A percentile compares a stretch with the other conserved stretches of the same genome.
Conservation (phyloP, 2,113 vertebrate species). For the Passer domesticus region DNA sequence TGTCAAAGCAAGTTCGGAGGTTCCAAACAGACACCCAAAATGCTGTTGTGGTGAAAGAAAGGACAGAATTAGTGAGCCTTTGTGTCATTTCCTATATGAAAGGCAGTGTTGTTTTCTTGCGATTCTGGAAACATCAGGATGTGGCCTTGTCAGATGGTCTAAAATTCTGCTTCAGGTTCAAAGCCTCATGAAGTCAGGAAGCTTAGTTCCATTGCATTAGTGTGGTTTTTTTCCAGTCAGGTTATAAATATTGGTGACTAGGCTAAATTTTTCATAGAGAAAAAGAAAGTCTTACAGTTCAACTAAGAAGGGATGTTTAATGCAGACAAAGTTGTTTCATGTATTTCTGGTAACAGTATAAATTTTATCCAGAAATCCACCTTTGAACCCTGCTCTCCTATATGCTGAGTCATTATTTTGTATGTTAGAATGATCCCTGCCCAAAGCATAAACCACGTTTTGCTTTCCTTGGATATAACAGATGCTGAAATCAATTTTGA, state of each 20-base stretch:
- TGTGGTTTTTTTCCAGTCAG: neutral
- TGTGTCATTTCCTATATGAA: neutral
- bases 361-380: neutral
- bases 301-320: neutral
- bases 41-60: neutral
- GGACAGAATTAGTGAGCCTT: neutral
- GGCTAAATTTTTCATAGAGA: neutral
- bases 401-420: neutral
- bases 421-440: neutral
- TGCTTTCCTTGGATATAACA: neutral
- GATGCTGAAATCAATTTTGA: neutral
- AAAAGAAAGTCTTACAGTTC: neutral
- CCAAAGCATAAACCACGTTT: accelerated
- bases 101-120: neutral
- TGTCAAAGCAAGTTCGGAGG: neutral
- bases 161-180: neutral
- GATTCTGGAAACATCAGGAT: neutral
- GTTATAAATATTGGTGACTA: neutral
- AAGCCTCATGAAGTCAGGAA: neutral
- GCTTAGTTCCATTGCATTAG: neutral
- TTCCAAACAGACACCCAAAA: neutral
- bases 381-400: neutral
- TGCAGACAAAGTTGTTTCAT: neutral
- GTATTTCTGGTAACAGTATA: neutral
- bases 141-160: neutral